phyloP scores from a whole-genome alignment of 1,140 invertebrate species.

The Heliconius himera region DNA sequence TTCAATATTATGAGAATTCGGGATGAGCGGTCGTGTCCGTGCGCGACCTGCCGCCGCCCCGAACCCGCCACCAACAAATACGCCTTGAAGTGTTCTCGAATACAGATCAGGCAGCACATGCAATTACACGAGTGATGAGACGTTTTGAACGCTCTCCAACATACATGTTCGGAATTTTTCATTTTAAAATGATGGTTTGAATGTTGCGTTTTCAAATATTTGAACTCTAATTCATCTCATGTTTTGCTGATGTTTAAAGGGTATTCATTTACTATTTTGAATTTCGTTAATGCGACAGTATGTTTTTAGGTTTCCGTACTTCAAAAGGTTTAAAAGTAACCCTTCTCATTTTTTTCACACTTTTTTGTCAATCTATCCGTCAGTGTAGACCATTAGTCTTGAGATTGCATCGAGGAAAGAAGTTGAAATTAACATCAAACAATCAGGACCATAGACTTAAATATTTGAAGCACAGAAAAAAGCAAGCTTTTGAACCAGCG shows the following conservation, averaged over 20 bases:
- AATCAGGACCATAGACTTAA: too few species aligned
- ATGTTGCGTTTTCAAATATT: constrained; percentile 17
- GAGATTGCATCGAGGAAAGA: too few species aligned
- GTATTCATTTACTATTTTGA: not conserved
- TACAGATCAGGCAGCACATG: constrained; percentile 62
- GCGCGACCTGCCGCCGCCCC: not conserved
- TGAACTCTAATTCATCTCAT: constrained; percentile 14
- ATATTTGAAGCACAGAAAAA: too few species aligned
- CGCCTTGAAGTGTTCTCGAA: constrained; percentile 55
- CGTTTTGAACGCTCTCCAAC: constrained; percentile 52
- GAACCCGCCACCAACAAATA: constrained; percentile 50
- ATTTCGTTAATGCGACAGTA: too few species aligned
- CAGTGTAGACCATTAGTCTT: too few species aligned
- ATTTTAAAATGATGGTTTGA: constrained; percentile 37
- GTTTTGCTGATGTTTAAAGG: not conserved
- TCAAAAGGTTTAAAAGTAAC: too few species aligned
- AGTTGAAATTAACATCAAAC: too few species aligned
- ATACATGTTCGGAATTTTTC: constrained; percentile 46
- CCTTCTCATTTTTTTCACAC: too few species aligned
- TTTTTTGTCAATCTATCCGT: too few species aligned
- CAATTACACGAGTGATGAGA: constrained; percentile 65
- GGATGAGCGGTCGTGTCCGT: not conserved
- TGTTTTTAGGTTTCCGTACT: too few species aligned
- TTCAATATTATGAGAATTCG: constrained; percentile 12
- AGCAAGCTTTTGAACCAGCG: too few species aligned